A percentile compares a stretch with the other conserved stretches of the same genome.
Evolutionary conservation across 2,113 vertebrate species (phyloP).

Genomic region (Salvelinus alpinus): DNA sequence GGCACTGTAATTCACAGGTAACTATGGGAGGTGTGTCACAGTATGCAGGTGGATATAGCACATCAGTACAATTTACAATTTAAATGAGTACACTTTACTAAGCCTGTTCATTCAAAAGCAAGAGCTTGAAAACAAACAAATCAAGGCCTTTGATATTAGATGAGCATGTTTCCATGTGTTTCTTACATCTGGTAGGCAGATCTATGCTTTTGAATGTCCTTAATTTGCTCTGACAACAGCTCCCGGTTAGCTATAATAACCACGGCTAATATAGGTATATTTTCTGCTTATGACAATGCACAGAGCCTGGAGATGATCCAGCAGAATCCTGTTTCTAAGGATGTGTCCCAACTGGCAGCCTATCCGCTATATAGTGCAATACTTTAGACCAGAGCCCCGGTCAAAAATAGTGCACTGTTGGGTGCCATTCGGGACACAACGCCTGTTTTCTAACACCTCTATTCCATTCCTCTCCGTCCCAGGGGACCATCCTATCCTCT

Average conservation of each 20-base stretch:
- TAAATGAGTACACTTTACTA: no score
- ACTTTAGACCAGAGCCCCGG: no score
- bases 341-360: no score
- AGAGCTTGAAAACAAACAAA: neutral
- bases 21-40: no score
- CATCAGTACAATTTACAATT: no score
- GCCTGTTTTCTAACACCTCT: slow-evolving; percentile 1
- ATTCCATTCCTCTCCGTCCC: slow-evolving; percentile 13
- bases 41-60: no score
- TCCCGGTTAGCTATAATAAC: slow-evolving; percentile 1
- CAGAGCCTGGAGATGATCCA: neutral
- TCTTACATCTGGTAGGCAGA: neutral
- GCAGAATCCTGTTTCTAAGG: neutral
- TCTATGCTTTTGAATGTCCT: neutral
- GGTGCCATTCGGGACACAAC: no score
- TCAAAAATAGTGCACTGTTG: no score
- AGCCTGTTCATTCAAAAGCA: no score
- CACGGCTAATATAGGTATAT: slow-evolving; percentile 12
- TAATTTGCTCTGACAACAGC: slow-evolving; percentile 17
- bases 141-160: neutral
- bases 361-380: no score
- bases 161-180: neutral
- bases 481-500: slow-evolving; percentile 18
- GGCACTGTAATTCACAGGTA: no score
- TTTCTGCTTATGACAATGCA: slow-evolving; percentile 1